Conservation (phyloP, 2,888 invertebrate species). For the Nemurella pictetii region DNA sequence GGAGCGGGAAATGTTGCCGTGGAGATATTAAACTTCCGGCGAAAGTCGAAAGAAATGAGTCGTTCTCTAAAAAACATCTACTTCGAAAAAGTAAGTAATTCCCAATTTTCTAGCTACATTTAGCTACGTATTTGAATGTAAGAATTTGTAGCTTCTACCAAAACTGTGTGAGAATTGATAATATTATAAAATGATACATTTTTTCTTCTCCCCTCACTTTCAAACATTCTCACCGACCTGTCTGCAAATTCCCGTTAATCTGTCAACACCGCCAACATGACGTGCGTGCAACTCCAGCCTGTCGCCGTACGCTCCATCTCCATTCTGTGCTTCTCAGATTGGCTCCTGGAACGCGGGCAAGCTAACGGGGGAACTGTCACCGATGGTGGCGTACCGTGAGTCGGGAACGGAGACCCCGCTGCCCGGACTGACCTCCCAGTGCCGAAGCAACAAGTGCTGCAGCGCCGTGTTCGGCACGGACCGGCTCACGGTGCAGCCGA, state of each 20-base stretch:
- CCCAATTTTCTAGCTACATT: neutral
- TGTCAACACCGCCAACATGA: too few species aligned
- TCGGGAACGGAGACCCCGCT: slow-evolving; percentile 40
- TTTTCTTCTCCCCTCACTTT: too few species aligned
- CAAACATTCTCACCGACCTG: neutral
- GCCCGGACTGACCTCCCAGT: slow-evolving; percentile 41
- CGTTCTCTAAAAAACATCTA: slow-evolving; percentile 38
- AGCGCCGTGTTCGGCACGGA: slow-evolving; percentile 28
- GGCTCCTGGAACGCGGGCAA: slow-evolving; percentile 40
- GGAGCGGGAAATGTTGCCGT: slow-evolving; percentile 52
- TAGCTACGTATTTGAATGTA: neutral
- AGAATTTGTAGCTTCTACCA: too few species aligned
- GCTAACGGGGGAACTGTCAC: slow-evolving; percentile 36
- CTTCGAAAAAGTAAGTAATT: slow-evolving; percentile 40
- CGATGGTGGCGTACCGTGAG: slow-evolving; percentile 42
- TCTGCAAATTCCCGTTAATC: too few species aligned
- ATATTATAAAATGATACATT: too few species aligned
- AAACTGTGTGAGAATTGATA: too few species aligned
- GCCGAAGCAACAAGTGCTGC: slow-evolving; percentile 37
- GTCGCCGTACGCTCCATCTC: too few species aligned
- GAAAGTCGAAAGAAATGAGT: slow-evolving; percentile 35
- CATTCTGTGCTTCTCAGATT: slow-evolving; percentile 37
- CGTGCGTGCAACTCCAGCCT: too few species aligned
- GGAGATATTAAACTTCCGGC: slow-evolving; percentile 49
- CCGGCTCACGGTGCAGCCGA: slow-evolving; percentile 32